Conservation (phyloP, 2,797 vertebrate genomes). For the Nyctibius grandis region DNA sequence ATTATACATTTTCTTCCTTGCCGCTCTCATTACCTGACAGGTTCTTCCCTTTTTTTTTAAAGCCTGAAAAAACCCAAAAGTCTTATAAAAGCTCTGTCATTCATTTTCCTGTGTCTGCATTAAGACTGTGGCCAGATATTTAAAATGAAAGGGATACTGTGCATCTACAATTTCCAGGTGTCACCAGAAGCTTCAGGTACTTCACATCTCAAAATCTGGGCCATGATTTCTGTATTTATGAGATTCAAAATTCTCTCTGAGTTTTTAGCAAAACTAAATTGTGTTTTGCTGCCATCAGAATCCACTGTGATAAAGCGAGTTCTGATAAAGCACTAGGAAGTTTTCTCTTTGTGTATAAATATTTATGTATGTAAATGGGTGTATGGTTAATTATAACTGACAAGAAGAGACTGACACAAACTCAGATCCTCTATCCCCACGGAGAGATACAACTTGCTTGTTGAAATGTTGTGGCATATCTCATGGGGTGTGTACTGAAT, state of each 20-base stretch:
- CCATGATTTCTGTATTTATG: neutral
- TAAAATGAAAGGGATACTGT: neutral
- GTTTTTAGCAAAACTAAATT: constrained; percentile 56
- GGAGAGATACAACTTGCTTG: constrained; percentile 68
- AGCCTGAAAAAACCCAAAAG: neutral
- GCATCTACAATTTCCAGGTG: neutral
- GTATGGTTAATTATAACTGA: constrained; percentile 72
- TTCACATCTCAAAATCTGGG: neutral
- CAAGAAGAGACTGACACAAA: constrained; percentile 71
- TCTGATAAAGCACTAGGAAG: constrained; percentile 59
- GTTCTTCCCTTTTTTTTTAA: neutral
- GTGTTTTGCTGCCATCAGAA: constrained; percentile 56
- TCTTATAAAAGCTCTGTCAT: neutral
- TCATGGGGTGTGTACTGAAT: constrained; percentile 73
- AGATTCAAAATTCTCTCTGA: constrained; percentile 40
- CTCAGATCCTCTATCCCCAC: constrained; percentile 71
- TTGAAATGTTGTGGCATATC: constrained; percentile 69
- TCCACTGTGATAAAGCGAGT: constrained; percentile 43
- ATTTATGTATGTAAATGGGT: constrained; percentile 74
- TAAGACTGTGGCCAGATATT: neutral
- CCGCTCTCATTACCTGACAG: neutral
- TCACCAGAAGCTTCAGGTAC: neutral
- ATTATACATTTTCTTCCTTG: neutral
- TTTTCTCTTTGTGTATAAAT: constrained; percentile 72
- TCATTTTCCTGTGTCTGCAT: neutral